Percentiles rank a stretch among this genome's conserved stretches.
phyloP scores from a whole-genome alignment of 2,113 vertebrate species.

The Ancistrus triradiatus region DNA sequence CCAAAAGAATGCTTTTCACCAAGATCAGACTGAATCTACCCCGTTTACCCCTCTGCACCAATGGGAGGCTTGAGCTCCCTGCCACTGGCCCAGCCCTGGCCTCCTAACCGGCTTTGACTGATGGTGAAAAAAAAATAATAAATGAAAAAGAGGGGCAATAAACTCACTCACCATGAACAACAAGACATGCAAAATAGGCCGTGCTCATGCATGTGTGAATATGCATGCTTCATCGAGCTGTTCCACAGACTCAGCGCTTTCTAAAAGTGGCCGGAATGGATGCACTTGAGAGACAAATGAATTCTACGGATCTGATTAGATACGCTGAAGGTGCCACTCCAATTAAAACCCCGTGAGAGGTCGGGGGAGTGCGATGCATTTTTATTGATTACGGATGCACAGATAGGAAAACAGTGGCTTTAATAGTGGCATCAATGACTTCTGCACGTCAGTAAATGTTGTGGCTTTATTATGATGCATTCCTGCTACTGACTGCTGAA shows the following conservation, averaged over 20 bases:
- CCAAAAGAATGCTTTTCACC: conserved; percentile 21
- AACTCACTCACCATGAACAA: no score
- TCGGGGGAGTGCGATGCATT: not conserved
- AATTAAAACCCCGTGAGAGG: conserved; percentile 4
- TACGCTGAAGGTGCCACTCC: conserved; percentile 21
- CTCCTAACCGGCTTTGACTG: not conserved
- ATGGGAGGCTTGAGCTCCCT: conserved; percentile 9
- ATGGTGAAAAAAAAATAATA: no score
- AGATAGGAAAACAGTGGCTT: not conserved
- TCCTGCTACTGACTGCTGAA: no score
- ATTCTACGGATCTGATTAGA: conserved; percentile 23
- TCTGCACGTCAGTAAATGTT: not conserved
- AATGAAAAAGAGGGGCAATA: no score
- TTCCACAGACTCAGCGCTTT: conserved; percentile 37
- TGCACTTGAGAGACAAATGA: conserved; percentile 18
- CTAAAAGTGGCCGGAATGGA: conserved; percentile 12
- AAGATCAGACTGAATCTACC: conserved; percentile 33
- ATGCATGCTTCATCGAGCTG: not conserved
- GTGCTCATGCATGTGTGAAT: no score
- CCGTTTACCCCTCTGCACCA: conserved; percentile 10
- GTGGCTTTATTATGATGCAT: not conserved
- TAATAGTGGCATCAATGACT: not conserved
- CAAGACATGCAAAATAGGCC: no score
- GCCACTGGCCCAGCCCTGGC: conserved; percentile 6
- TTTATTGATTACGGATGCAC: conserved; percentile 29